Percentiles rank a stretch among this genome's conserved stretches.
These are phyloP conservation scores for Trichonephila clavipes DNA, from an alignment of 1,140 invertebrate genomes.

Conservation along the genomic window DNA sequence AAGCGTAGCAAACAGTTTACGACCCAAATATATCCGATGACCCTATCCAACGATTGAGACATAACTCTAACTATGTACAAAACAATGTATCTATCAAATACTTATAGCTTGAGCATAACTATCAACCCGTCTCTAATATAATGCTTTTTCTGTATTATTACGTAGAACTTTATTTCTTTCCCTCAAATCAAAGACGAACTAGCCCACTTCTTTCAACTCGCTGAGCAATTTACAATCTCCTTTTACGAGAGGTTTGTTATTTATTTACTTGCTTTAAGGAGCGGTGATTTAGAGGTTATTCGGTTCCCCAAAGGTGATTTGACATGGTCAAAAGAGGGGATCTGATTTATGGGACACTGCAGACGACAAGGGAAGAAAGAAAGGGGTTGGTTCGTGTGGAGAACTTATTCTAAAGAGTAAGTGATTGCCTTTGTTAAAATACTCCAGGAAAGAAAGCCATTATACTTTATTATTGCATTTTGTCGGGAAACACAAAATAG, in stretches of 20 bases:
- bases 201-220: not conserved
- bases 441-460: too few relatives aligned
- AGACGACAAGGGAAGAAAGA: not conserved
- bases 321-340: not conserved
- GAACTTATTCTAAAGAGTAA: not conserved
- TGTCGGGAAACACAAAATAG: too few relatives aligned
- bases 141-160: too few relatives aligned
- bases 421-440: not conserved
- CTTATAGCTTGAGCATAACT: too few relatives aligned
- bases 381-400: not conserved
- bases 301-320: not conserved
- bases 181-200: not conserved
- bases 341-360: not conserved
- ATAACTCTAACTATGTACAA: too few relatives aligned
- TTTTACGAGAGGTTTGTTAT: not conserved
- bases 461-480: too few relatives aligned
- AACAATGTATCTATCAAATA: too few relatives aligned
- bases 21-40: too few relatives aligned
- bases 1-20: too few relatives aligned
- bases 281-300: constrained; percentile 8
- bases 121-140: too few relatives aligned
- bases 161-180: not conserved
- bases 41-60: too few relatives aligned
- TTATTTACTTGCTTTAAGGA: not conserved
- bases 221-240: not conserved